Conservation (phyloP, 2,888 invertebrate species). For the Ophion ellenae region DNA sequence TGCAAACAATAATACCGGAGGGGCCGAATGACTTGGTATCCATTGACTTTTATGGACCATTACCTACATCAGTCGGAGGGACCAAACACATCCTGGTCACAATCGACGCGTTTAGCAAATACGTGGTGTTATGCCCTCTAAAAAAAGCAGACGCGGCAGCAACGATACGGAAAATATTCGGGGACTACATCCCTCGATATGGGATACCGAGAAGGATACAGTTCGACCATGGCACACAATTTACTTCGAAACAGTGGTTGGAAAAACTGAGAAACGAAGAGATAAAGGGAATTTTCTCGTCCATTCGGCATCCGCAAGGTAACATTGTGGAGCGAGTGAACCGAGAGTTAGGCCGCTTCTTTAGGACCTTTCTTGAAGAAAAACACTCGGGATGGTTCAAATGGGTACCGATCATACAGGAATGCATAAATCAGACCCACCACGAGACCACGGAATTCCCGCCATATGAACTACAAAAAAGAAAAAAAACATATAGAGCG, state of each 20-base stretch:
- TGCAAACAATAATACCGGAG: conserved; percentile 16
- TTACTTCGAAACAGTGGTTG: conserved; percentile 13
- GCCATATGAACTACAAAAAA: too few relatives aligned
- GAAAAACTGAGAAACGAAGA: not conserved
- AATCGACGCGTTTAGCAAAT: conserved; percentile 54
- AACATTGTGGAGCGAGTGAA: conserved; percentile 20
- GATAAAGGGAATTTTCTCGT: not conserved
- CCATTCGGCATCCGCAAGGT: conserved; percentile 7
- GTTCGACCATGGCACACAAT: conserved; percentile 33
- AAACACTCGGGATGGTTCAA: too few relatives aligned
- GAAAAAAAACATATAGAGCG: too few relatives aligned
- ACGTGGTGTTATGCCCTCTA: conserved; percentile 51
- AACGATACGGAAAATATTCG: conserved; percentile 46
- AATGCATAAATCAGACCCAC: conserved; percentile 2
- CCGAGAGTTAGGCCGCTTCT: conserved; percentile 6
- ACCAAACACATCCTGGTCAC: conserved; percentile 50
- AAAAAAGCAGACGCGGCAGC: conserved; percentile 33
- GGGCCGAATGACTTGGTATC: conserved; percentile 49
- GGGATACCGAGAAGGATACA: conserved; percentile 25
- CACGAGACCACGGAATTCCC: too few relatives aligned
- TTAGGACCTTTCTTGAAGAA: not conserved
- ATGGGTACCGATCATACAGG: too few relatives aligned
- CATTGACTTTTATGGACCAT: conserved; percentile 62
- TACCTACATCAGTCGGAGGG: conserved; percentile 36
- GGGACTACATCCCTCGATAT: conserved; percentile 37